These are phyloP conservation scores for Macaria liturata DNA, from an alignment of 2,888 invertebrate genomes.

Conservation along the genomic window DNA sequence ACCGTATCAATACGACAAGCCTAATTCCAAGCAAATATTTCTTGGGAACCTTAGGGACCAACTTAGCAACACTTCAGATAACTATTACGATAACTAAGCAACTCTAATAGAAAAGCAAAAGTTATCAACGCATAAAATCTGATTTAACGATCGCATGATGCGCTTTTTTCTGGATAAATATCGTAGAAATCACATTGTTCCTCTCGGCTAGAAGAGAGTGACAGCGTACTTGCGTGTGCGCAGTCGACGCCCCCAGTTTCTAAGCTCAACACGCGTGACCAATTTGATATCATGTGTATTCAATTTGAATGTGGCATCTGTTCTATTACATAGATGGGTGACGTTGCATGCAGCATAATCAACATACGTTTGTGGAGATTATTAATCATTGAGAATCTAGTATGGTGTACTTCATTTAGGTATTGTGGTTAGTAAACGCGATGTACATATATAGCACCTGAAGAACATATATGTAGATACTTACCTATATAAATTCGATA, in stretches of 20 bases:
- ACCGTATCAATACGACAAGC: no score
- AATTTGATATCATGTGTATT: conserved; percentile 61
- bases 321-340: conserved; percentile 15
- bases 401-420: background rate
- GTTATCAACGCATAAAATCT: conserved; percentile 15
- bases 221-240: conserved; percentile 61
- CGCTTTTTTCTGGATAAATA: conserved; percentile 24
- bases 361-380: background rate
- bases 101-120: conserved; percentile 13
- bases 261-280: conserved; percentile 69
- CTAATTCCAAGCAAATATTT: no score
- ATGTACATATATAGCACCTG: no score
- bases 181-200: conserved; percentile 70
- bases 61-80: no score
- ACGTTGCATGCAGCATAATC: conserved; percentile 2
- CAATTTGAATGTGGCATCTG: conserved; percentile 48
- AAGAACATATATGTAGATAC: no score
- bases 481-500: no score
- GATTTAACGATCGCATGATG: conserved; percentile 29
- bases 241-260: conserved; percentile 73
- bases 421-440: no score
- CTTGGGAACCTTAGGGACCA: no score
- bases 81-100: no score
- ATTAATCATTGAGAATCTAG: background rate
- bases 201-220: conserved; percentile 68